phyloP scores from a whole-genome alignment of 2,797 vertebrate species.

The Botia kubotai region DNA sequence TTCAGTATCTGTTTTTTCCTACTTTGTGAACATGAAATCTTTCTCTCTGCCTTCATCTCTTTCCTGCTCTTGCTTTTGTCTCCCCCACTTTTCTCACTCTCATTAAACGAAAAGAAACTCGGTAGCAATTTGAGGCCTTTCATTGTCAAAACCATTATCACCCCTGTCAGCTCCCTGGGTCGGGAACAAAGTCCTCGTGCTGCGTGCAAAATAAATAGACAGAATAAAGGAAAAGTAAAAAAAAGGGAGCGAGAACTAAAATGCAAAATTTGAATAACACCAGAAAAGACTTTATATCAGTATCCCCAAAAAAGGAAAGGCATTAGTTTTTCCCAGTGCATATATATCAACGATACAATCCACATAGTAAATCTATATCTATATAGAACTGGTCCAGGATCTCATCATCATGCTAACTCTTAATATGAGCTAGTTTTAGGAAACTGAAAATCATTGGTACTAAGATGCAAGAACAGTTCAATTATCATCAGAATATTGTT shows the following conservation, averaged over 20 bases:
- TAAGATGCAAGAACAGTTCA: slow-evolving; percentile 45
- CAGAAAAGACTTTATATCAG: slow-evolving; percentile 25
- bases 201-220: slow-evolving; percentile 77
- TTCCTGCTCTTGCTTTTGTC: slow-evolving; percentile 45
- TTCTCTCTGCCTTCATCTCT: slow-evolving; percentile 61
- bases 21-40: slow-evolving; percentile 56
- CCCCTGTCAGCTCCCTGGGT: slow-evolving; percentile 78
- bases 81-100: slow-evolving; percentile 62
- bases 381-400: slow-evolving; percentile 74
- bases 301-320: slow-evolving; percentile 50
- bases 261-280: slow-evolving; percentile 54
- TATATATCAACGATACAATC: slow-evolving; percentile 70
- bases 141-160: slow-evolving; percentile 83
- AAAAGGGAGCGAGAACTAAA: slow-evolving; percentile 59
- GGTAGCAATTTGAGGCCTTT: slow-evolving; percentile 61
- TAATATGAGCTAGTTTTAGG: slow-evolving; percentile 76
- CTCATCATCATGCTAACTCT: slow-evolving; percentile 70
- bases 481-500: slow-evolving; percentile 71
- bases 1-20: slow-evolving; percentile 39
- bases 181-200: slow-evolving; percentile 82
- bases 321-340: slow-evolving; percentile 53
- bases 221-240: slow-evolving; percentile 70
- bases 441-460: slow-evolving; percentile 67
- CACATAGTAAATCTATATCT: slow-evolving; percentile 78
- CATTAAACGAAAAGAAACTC: slow-evolving; percentile 68